Evolutionary conservation across 2,113 vertebrate genomes (phyloP), one percentile per base, ranked within the genome.

Genomic region (Toxostoma redivivum): DNA sequence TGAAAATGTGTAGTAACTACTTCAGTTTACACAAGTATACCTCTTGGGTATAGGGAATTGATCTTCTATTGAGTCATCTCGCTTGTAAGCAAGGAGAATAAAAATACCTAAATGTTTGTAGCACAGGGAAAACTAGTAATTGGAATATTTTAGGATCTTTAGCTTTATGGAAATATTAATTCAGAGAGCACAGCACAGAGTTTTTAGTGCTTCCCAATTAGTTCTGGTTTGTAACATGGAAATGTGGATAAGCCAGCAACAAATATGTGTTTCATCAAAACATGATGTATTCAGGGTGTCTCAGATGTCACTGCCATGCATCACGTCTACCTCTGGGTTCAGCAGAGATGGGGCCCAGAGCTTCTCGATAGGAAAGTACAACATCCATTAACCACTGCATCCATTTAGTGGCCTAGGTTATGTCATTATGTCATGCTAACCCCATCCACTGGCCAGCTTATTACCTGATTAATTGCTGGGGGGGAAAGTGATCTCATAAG

Each of bases 271-370:
- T 82, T 90, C 62, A 77, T 38, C 5, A 80, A 80, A 27, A 19
- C 0, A 1, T 11, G 4, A 33, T 28, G 18, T 16, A 44, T 10
- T 25, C 23, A 2, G 10, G 3, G 11, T 66, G 20, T 21, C 53
- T 51, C 54, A 82, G 37, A 30, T 10, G 5, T 83, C n/a, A 21
- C 12, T 69, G n/a, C 13, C n/a, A 28, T 51, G 17, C 21, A 30
- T 50, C 14, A 11, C 10, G 24, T 45, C 37, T 66, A 8, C 3
- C 5, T 73, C 44, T 62, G 38, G 15, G 6, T 20, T 91, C 60
- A 71, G 33, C 1, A 1, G 53, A 65, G 19, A 37, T 10, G 12
- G 23, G 62, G 7, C 8, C 23, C 45, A 50, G 33, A 78, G 25
- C 10, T 62, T 50, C 28, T 69, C 3, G 1, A 3, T 27, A 3